A percentile compares a stretch with the other conserved stretches of the same genome.
phyloP scores from a whole-genome alignment of 2,888 invertebrate genomes.

The Dicyrtomina minuta region DNA sequence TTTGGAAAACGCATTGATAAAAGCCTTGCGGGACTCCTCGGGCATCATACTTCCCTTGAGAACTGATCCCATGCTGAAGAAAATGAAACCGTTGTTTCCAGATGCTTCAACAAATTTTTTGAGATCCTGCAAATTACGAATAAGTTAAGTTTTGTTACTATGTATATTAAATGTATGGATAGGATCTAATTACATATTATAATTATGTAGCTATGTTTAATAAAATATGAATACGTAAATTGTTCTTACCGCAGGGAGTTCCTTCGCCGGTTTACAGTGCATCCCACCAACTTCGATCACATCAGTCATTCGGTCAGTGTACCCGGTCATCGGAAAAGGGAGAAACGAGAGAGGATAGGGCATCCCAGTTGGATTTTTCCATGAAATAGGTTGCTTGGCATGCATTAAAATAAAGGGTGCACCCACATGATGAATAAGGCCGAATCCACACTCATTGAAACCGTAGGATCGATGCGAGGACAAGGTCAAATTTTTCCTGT shows the following conservation, averaged over 20 bases:
- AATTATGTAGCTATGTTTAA: too few relatives aligned
- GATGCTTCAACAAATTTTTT: background rate
- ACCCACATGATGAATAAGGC: background rate
- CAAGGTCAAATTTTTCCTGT: too few relatives aligned
- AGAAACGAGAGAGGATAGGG: background rate
- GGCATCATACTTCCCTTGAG: constrained; percentile 14
- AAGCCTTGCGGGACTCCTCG: too few relatives aligned
- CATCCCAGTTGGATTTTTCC: background rate
- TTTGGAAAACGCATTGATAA: too few relatives aligned
- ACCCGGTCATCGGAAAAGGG: background rate
- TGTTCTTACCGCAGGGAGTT: too few relatives aligned
- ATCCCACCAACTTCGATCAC: too few relatives aligned
- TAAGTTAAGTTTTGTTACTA: too few relatives aligned
- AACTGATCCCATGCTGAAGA: background rate
- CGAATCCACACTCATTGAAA: constrained; percentile 9
- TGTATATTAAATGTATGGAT: too few relatives aligned
- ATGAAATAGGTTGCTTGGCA: background rate
- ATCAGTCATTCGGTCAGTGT: background rate
- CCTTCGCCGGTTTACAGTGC: too few relatives aligned
- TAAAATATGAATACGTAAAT: too few relatives aligned
- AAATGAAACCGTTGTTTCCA: background rate
- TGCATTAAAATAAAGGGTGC: background rate
- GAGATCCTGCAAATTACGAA: background rate
- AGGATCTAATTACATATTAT: too few relatives aligned
- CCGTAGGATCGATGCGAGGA: background rate